Base-by-base conservation (phyloP, 2,888 invertebrate species). In the Oscheius onirici region DNA sequence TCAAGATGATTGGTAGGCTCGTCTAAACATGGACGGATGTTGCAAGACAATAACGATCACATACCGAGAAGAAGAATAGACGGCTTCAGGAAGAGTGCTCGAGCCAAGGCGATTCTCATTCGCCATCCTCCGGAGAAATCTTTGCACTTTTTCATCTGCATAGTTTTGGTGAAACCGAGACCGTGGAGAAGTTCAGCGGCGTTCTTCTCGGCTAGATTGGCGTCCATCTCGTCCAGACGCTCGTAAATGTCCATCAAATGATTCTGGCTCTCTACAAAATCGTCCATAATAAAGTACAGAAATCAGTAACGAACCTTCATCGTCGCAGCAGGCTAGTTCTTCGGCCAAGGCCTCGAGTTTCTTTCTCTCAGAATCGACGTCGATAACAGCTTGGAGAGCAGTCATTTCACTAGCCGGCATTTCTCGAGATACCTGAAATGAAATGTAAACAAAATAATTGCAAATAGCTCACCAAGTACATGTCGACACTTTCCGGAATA, bases 341-440 rank as follows among this genome's bases (percentile, higher is more conserved):
- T 99, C 99, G 0, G 95, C 95, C 57, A 97, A 90, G 87, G 92
- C 92, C 88, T 99, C 99, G 63, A 99, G 90, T 76, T 93, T 91
- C 68, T 94, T 91, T 68, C 97, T 91, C 88, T 97, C 97, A 86
- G 94, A 92, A 86, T 99, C 99, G 0, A 99, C 99, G 89, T 99
- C 97, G 93, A 97, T 95, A 44, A 99, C 99, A 88, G 95, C 94
- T 73, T 76, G 73, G 67, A 99, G 90, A 2, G 99, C 99, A 13
- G 94, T 92, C 90, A 97, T 97, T 86, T 95, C 94, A 75, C 95
- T 95, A n/a, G 99, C 97, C 0, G 95, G 93, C 92, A 97, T 97
- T 90, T 99, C 99, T 61, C 97, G 92, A 3, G 84, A 83, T 3
- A 82, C 76, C 75, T 73, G n/a, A 34, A 68, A 51, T 2, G 43